Percentiles rank a stretch among this genome's conserved stretches.
Conservation (phyloP, 2,888 invertebrate species). For the Parnassius smintheus region DNA sequence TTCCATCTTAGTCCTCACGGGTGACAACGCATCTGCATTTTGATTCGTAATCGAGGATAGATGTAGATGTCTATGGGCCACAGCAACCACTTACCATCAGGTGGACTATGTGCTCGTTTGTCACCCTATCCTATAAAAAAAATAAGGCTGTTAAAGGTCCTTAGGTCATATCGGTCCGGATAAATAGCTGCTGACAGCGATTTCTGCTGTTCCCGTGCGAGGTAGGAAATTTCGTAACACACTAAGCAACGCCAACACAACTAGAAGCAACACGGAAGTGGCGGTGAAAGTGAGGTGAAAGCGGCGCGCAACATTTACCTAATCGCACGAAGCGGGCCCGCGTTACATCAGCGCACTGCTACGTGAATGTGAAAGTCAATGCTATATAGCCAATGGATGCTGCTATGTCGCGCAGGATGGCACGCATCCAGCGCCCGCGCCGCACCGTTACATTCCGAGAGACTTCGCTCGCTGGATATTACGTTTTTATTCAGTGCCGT, state of each 20-base stretch:
- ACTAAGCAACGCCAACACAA: conserved; percentile 7
- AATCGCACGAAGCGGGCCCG: conserved; percentile 58
- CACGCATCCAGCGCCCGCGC: conserved; percentile 30
- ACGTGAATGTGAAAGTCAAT: conserved; percentile 76
- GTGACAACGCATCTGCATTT: no score
- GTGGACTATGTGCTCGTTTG: no score
- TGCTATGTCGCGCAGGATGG: conserved; percentile 36
- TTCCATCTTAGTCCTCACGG: no score
- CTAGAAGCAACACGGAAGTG: conserved; percentile 65
- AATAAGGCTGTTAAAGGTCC: not conserved
- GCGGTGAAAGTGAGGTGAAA: conserved; percentile 78
- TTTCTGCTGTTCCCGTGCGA: no score
- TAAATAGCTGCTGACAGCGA: no score
- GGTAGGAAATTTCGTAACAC: conserved; percentile 2
- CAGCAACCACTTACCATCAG: no score
- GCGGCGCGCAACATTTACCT: conserved; percentile 75
- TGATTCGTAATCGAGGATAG: no score
- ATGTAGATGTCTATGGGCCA: no score
- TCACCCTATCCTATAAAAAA: no score
- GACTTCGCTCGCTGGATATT: not conserved
- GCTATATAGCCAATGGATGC: conserved; percentile 64
- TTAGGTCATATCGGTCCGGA: no score
- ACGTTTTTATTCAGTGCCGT: not conserved
- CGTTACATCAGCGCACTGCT: conserved; percentile 44
- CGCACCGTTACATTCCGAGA: not conserved